These are phyloP conservation scores for Lagorchestes hirsutus DNA, from an alignment of 2,797 vertebrate species.

Conservation along the genomic window DNA sequence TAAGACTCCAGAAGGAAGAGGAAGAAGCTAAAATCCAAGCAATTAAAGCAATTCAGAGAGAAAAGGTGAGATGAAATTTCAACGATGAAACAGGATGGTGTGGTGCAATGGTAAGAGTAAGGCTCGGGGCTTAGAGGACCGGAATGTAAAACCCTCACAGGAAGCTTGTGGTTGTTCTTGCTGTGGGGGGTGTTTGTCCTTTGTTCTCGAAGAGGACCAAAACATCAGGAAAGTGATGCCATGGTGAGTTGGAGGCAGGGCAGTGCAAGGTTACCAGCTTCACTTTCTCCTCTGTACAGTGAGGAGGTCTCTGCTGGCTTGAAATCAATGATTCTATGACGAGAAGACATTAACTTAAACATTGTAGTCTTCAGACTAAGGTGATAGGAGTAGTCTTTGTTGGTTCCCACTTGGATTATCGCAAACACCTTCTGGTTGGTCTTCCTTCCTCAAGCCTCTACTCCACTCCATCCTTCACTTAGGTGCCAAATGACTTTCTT, in stretches of 20 bases:
- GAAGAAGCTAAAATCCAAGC: constrained; percentile 87
- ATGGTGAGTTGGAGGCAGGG: no score
- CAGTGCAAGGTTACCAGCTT: no score
- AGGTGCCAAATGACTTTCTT: neutral
- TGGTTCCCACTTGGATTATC: neutral
- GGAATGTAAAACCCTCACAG: neutral
- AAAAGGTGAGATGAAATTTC: constrained; percentile 86
- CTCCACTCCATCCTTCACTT: neutral
- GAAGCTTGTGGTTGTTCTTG: neutral
- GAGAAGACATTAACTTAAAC: neutral
- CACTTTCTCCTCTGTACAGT: neutral
- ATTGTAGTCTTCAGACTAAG: neutral
- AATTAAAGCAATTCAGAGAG: constrained; percentile 89
- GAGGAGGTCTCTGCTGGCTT: neutral
- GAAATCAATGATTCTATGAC: neutral
- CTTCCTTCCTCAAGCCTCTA: neutral
- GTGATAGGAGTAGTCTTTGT: neutral
- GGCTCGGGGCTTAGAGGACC: neutral
- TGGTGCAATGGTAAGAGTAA: neutral
- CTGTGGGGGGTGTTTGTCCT: no score
- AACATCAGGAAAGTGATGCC: no score
- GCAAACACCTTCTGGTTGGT: neutral
- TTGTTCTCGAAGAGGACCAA: no score
- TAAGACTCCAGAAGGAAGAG: constrained; percentile 85
- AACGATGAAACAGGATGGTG: neutral